A percentile compares a stretch with the other conserved stretches of the same genome.
These are phyloP conservation scores for Orthonevra nobilis DNA, from an alignment of 2,888 invertebrate genomes.

Conservation along the genomic window DNA sequence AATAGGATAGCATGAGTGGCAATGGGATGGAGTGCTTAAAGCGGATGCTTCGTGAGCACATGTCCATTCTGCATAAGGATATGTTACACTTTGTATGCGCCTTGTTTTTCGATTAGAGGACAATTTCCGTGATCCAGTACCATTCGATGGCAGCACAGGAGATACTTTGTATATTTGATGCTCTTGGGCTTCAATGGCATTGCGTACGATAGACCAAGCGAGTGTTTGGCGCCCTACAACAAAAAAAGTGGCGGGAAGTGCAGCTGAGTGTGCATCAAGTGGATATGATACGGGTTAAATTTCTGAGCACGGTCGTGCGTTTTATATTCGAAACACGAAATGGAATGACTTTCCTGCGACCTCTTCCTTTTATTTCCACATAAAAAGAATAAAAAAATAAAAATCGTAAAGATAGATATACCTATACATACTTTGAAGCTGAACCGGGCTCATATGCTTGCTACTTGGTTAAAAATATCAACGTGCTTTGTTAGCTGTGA, in stretches of 20 bases:
- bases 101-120: constrained; percentile 58
- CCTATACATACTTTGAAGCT: no score
- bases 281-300: constrained; percentile 42
- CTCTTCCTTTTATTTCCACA: neutral
- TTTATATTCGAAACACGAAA: constrained; percentile 55
- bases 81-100: constrained; percentile 26
- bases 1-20: neutral
- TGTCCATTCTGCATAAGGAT: constrained; percentile 46
- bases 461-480: constrained; percentile 10
- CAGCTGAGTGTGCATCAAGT: constrained; percentile 57
- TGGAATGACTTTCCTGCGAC: constrained; percentile 2
- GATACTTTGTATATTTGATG: constrained; percentile 3
- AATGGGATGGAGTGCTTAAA: constrained; percentile 32
- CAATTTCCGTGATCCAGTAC: constrained; percentile 30
- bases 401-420: no score
- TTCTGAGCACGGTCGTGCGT: constrained; percentile 22
- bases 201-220: constrained; percentile 39
- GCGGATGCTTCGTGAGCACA: constrained; percentile 48
- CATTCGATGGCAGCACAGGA: neutral
- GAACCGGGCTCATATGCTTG: no score
- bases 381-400: no score
- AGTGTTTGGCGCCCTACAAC: constrained; percentile 43
- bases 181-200: constrained; percentile 40
- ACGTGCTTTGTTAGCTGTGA: no score
- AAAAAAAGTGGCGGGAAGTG: constrained; percentile 26